phyloP scores from a whole-genome alignment of 2,113 vertebrate genomes.

The Orthonyx spaldingii region DNA sequence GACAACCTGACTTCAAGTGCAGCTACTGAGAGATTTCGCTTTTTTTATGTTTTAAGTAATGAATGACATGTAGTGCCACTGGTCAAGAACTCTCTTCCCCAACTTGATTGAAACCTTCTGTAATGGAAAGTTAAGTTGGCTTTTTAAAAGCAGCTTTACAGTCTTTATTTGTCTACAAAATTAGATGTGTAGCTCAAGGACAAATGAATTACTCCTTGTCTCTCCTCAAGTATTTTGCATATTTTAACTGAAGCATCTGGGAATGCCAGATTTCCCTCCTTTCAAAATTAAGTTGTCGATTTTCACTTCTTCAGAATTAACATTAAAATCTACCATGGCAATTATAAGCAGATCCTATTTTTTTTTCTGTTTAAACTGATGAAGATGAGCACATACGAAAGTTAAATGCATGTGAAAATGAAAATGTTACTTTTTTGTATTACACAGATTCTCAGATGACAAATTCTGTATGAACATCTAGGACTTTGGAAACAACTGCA shows the following conservation, averaged over 20 bases:
- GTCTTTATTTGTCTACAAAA: conserved; percentile 39
- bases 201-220: not conserved
- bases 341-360: not conserved
- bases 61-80: not conserved
- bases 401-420: not conserved
- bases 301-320: not conserved
- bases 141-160: conserved; percentile 36
- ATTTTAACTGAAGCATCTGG: not conserved
- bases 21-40: not conserved
- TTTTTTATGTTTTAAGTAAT: not conserved
- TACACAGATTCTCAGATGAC: not conserved
- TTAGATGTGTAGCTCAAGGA: not conserved
- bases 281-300: not conserved
- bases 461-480: not conserved
- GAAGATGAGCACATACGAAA: not conserved
- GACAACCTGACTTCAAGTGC: not conserved
- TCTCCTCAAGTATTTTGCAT: not conserved
- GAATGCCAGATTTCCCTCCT: not conserved
- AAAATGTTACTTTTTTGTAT: not conserved
- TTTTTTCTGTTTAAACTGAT: not conserved
- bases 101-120: conserved; percentile 18
- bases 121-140: conserved; percentile 33
- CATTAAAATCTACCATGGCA: not conserved
- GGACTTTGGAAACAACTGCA: not conserved
- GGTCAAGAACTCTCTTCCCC: not conserved